Evolutionary conservation across 2,797 vertebrate genomes (phyloP).

Genomic region (Anguilla pacifica): DNA sequence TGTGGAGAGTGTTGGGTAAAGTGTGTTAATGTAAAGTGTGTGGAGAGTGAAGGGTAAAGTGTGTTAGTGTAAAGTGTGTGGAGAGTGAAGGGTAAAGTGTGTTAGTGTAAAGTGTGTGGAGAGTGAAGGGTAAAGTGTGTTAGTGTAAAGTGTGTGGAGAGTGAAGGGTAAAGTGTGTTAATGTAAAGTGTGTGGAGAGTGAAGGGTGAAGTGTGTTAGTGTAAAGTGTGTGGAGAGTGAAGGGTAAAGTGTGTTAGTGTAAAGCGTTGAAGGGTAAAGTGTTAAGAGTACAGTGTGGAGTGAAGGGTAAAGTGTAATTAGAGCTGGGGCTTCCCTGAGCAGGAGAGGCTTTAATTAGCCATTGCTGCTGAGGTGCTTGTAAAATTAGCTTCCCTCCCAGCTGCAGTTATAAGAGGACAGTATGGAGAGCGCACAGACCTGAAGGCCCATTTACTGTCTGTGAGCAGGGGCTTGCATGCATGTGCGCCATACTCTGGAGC

Average conservation of each 20-base stretch:
- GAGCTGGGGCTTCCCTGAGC: conserved; percentile 28
- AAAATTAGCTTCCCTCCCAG: conserved; percentile 50
- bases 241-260: background rate
- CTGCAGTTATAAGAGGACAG: conserved; percentile 39
- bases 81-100: background rate
- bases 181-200: background rate
- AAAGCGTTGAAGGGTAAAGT: background rate
- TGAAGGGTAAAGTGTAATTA: conserved; percentile 20
- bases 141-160: background rate
- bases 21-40: background rate
- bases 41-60: background rate
- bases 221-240: background rate
- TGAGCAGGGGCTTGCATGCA: conserved; percentile 35
- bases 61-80: background rate
- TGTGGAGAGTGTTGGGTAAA: background rate
- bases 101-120: background rate
- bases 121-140: background rate
- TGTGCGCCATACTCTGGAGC: conserved; percentile 53
- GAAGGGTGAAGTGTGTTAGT: background rate
- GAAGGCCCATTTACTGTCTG: conserved; percentile 31
- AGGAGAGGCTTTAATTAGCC: conserved; percentile 52
- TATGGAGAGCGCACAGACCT: conserved; percentile 16
- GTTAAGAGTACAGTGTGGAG: too few species aligned
- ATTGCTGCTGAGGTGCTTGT: conserved; percentile 50
- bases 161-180: background rate